These are phyloP conservation scores for Bembecia ichneumoniformis DNA, from an alignment of 2,888 invertebrate genomes.

Conservation along the genomic window DNA sequence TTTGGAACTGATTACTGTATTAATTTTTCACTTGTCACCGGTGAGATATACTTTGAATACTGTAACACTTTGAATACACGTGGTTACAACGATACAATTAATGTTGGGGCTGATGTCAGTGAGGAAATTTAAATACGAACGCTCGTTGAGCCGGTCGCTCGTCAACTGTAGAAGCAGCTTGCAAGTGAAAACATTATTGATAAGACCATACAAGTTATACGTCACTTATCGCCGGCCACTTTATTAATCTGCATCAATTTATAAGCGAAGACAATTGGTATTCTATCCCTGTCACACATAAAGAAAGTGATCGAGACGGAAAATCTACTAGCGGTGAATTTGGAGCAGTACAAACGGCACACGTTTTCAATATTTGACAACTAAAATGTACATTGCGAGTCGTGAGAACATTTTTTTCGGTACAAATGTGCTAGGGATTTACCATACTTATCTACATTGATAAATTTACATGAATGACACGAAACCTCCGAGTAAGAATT, in stretches of 20 bases:
- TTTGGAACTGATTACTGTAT: conserved; percentile 6
- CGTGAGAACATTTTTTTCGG: too few relatives aligned
- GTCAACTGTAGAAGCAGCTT: conserved; percentile 43
- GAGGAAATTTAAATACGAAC: conserved; percentile 26
- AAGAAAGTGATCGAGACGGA: conserved; percentile 1
- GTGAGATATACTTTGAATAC: conserved; percentile 5
- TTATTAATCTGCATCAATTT: conserved; percentile 68
- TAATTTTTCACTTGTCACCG: conserved; percentile 13
- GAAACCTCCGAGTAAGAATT: too few relatives aligned
- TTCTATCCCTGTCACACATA: conserved; percentile 4
- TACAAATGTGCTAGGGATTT: too few relatives aligned
- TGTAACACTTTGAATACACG: neutral
- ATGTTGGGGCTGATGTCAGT: conserved; percentile 8
- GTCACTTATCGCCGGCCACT: conserved; percentile 55
- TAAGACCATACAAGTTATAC: conserved; percentile 37
- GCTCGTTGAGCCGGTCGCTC: conserved; percentile 35
- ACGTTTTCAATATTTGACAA: too few relatives aligned
- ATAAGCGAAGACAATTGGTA: conserved; percentile 54
- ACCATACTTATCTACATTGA: too few relatives aligned
- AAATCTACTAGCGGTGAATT: conserved; percentile 5
- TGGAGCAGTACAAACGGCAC: conserved; percentile 1
- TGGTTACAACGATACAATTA: conserved; percentile 12
- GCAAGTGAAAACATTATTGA: conserved; percentile 54
- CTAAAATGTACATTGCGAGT: too few relatives aligned
- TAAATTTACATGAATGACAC: too few relatives aligned